Conservation (phyloP, 2,888 invertebrate genomes). For the Sturmia bella region DNA sequence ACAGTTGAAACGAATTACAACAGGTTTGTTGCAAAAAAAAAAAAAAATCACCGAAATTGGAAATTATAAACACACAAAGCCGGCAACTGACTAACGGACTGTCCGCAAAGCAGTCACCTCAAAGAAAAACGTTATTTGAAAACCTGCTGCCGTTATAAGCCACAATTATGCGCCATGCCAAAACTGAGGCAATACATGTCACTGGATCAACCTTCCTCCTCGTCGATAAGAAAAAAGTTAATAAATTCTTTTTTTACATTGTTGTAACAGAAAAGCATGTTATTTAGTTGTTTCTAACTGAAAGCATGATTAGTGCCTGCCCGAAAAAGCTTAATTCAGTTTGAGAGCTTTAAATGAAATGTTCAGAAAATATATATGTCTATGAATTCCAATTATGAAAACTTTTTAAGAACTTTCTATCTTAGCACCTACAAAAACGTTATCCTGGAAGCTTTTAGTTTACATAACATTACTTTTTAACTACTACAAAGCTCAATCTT, state of each 20-base stretch:
- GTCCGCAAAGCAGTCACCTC: conserved; percentile 7
- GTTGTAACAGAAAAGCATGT: conserved; percentile 14
- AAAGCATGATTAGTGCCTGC: conserved; percentile 3
- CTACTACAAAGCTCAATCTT: no score
- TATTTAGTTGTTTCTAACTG: conserved; percentile 3
- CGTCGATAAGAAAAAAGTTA: conserved; percentile 81
- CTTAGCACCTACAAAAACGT: no score
- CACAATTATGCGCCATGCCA: conserved; percentile 86
- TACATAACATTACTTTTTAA: no score
- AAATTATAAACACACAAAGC: not conserved
- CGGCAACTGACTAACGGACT: no score
- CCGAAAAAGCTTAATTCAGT: not conserved
- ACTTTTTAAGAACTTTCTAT: no score
- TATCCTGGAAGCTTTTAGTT: no score
- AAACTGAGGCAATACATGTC: conserved; percentile 92
- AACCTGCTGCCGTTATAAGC: conserved; percentile 55
- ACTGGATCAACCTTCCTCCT: conserved; percentile 81
- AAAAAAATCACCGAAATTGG: no score
- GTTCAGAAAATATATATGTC: no score
- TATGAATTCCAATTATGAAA: no score
- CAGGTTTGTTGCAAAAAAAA: conserved; percentile 27
- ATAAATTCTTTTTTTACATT: conserved; percentile 66
- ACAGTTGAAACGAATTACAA: conserved; percentile 18
- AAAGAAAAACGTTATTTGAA: conserved; percentile 5
- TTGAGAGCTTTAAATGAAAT: no score